phyloP scores from a whole-genome alignment of 2,888 invertebrate genomes.

The Cheilosia scutellata region DNA sequence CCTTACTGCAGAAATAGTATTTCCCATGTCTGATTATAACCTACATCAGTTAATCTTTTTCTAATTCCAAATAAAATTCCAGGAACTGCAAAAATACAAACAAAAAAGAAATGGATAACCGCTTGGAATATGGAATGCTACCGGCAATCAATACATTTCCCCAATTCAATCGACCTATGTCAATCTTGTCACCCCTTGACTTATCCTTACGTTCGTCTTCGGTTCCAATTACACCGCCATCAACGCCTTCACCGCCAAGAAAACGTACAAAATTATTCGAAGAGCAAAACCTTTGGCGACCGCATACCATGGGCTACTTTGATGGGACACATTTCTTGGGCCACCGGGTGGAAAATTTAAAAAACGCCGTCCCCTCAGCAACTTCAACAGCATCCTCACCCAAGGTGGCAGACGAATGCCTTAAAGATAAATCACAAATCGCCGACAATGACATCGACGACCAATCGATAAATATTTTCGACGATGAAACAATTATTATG shows the following conservation, averaged over 20 bases:
- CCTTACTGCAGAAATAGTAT: too few species aligned
- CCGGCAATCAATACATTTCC: slow-evolving; percentile 83
- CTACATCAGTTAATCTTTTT: not conserved
- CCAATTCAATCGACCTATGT: slow-evolving; percentile 80
- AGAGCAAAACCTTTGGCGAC: slow-evolving; percentile 82
- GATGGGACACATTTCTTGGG: slow-evolving; percentile 64
- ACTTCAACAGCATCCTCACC: slow-evolving; percentile 48
- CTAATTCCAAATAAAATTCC: not conserved
- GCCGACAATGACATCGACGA: slow-evolving; percentile 59
- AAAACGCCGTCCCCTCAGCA: slow-evolving; percentile 1
- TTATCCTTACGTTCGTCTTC: slow-evolving; percentile 82
- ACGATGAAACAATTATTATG: slow-evolving; percentile 83
- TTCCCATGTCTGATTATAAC: too few species aligned
- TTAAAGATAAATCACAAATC: slow-evolving; percentile 65
- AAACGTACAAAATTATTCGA: slow-evolving; percentile 82
- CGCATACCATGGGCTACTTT: slow-evolving; percentile 78
- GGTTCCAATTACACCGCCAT: slow-evolving; percentile 83
- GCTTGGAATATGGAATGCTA: slow-evolving; percentile 80
- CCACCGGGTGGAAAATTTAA: slow-evolving; percentile 49
- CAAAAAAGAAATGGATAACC: slow-evolving; percentile 77
- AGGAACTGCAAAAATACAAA: slow-evolving; percentile 5
- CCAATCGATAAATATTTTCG: slow-evolving; percentile 77
- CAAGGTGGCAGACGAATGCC: slow-evolving; percentile 78
- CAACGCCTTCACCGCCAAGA: slow-evolving; percentile 84
- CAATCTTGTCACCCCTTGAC: slow-evolving; percentile 82